phyloP scores from a whole-genome alignment of 1,140 invertebrate genomes.

The Drosophila kanapiae region DNA sequence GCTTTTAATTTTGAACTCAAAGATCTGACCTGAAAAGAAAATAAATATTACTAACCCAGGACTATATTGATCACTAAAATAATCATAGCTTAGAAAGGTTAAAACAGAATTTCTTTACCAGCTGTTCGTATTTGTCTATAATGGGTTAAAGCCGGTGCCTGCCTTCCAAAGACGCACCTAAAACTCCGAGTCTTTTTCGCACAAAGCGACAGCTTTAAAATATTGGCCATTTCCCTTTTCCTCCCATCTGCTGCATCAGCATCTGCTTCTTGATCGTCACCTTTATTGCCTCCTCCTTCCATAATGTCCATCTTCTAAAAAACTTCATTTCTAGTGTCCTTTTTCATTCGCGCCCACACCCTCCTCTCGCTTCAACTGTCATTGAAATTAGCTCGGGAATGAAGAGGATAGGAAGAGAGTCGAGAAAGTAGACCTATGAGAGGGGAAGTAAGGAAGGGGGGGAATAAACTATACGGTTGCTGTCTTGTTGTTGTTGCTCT shows the following conservation, averaged over 20 bases:
- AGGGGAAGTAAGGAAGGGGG: neutral
- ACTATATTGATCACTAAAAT: neutral
- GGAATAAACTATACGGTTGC: conserved; percentile 45
- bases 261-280: neutral
- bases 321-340: neutral
- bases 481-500: conserved; percentile 50
- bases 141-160: neutral
- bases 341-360: neutral
- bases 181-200: neutral
- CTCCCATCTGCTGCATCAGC: neutral
- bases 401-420: conserved; percentile 14
- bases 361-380: conserved; percentile 17
- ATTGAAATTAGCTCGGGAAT: conserved; percentile 42
- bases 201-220: neutral
- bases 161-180: neutral
- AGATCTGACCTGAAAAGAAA: no score
- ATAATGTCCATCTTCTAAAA: neutral
- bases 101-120: neutral
- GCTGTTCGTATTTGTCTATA: neutral
- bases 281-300: neutral
- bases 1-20: no score
- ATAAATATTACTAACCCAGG: no score
- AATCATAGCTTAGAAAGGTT: no score
- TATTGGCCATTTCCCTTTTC: neutral
- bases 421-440: neutral